A percentile compares a stretch with the other conserved stretches of the same genome.
These are phyloP conservation scores for Drosophila fuyamai DNA, from an alignment of 1,140 invertebrate species.

Conservation along the genomic window DNA sequence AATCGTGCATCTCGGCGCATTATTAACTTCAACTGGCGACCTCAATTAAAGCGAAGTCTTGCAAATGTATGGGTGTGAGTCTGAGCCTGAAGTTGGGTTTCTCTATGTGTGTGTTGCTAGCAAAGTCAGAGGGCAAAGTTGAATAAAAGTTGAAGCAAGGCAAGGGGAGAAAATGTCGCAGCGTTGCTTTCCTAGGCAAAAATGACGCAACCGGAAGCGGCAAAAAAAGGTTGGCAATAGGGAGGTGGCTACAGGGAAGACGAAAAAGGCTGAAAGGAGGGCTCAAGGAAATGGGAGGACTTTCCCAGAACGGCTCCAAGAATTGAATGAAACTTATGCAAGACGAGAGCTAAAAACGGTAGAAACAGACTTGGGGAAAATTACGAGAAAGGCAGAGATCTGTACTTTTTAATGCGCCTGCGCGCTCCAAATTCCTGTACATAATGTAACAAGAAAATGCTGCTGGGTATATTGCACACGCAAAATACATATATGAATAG, in stretches of 20 bases:
- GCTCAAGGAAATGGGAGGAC: neutral
- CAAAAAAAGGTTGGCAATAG: constrained; percentile 14
- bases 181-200: constrained; percentile 47
- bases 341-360: constrained; percentile 3
- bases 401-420: constrained; percentile 16
- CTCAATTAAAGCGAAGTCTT: constrained; percentile 75
- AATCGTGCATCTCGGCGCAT: constrained; percentile 32
- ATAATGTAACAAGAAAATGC: constrained; percentile 31
- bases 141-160: constrained; percentile 73
- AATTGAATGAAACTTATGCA: constrained; percentile 77
- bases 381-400: constrained; percentile 1
- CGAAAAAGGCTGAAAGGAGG: constrained; percentile 2
- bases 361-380: constrained; percentile 3
- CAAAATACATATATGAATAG: constrained; percentile 19
- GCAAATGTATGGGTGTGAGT: constrained; percentile 15
- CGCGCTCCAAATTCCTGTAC: constrained; percentile 50
- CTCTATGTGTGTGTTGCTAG: constrained; percentile 15
- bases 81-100: constrained; percentile 2
- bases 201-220: constrained; percentile 80
- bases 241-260: neutral
- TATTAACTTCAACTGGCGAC: constrained; percentile 78
- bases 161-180: constrained; percentile 54
- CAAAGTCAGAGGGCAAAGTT: constrained; percentile 83
- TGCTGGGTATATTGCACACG: constrained; percentile 18
- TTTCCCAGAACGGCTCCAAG: constrained; percentile 47